A percentile compares a stretch with the other conserved stretches of the same genome.
Conservation (phyloP, 2,888 invertebrate genomes). For the Noctua comes region DNA sequence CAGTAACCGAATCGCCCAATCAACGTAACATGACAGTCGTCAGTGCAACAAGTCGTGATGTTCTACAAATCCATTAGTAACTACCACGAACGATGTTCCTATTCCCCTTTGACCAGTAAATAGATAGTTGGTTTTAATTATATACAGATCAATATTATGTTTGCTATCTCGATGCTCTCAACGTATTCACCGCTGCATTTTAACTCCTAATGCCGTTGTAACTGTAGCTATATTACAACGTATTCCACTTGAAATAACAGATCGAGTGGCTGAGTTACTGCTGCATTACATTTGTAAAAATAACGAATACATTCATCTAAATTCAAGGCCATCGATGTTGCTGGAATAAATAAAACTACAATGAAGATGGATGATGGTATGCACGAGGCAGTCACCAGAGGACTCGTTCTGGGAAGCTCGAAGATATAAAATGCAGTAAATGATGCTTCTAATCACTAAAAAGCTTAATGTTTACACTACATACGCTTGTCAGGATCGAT, state of each 20-base stretch:
- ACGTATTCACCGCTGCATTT: slow-evolving; percentile 48
- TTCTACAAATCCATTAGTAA: slow-evolving; percentile 24
- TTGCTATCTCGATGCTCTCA: slow-evolving; percentile 39
- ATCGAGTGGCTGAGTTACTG: slow-evolving; percentile 60
- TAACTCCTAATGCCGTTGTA: slow-evolving; percentile 45
- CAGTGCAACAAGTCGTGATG: slow-evolving; percentile 65
- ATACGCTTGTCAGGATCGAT: slow-evolving; percentile 78
- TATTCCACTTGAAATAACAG: slow-evolving; percentile 54
- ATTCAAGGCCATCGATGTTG: slow-evolving; percentile 81
- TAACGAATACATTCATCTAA: slow-evolving; percentile 77
- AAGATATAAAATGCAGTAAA: slow-evolving; percentile 80
- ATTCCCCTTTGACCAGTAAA: slow-evolving; percentile 30
- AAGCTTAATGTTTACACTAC: slow-evolving; percentile 86
- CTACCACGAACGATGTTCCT: slow-evolving; percentile 24
- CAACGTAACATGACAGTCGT: slow-evolving; percentile 27
- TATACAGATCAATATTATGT: slow-evolving; percentile 55
- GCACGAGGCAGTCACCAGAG: slow-evolving; percentile 79
- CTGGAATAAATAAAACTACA: slow-evolving; percentile 82
- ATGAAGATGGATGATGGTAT: slow-evolving; percentile 83
- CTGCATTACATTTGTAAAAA: slow-evolving; percentile 69
- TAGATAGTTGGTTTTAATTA: slow-evolving; percentile 43
- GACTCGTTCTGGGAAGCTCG: slow-evolving; percentile 79
- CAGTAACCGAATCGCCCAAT: slow-evolving; percentile 29
- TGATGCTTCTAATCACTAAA: slow-evolving; percentile 87
- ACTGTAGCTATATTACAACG: slow-evolving; percentile 27